Evolutionary conservation across 2,797 vertebrate species (phyloP), one percentile per base, ranked within the genome.

Genomic region (Luscinia megarhynchos): DNA sequence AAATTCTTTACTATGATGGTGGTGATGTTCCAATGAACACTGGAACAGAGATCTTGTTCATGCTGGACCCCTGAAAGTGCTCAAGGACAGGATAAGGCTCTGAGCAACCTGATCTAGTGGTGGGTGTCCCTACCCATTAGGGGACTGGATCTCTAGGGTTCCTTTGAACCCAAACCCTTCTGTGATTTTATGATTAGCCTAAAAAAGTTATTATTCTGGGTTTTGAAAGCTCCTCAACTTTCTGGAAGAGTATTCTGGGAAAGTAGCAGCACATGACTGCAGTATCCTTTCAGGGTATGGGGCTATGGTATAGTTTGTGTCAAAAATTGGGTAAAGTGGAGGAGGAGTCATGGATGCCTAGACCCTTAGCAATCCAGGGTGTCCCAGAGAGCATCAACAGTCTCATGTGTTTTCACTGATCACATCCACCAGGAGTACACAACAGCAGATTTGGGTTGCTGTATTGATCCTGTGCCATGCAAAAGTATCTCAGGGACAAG

Each of bases 361-460:
- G 21, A 87, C 9, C 4, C 16, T 6, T 67, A 45, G 8, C 12
- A 46, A 21, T 23, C 20, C 34, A 63, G 6, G 12, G 6, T 41
- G 40, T 16, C 40, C 55, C 48, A 63, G 21, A n/a, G 4, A 29
- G 18, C 3, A 2, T 12, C 2, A 0, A 9, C 15, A 46, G 11
- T 51, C 17, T 61, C 32, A 34, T 21, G 13, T 16, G 12, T 11
- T 64, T 15, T 27, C 15, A 38, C 12, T 55, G 64, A 62, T 45
- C 9, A 16, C 5, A 7, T 73, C 57, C 68, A 23, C 30, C 22
- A 34, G 19, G 13, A 61, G 34, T 24, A 8, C 1, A 6, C 16
- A 79, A 67, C 48, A 30, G 20, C 19, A 70, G 20, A 13, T 57
- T 26, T 30, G 19, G 5, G 3, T 8, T 73, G 8, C 6, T 67